Evolutionary conservation across 2,113 vertebrate species (phyloP).

Genomic region (Passer domesticus): DNA sequence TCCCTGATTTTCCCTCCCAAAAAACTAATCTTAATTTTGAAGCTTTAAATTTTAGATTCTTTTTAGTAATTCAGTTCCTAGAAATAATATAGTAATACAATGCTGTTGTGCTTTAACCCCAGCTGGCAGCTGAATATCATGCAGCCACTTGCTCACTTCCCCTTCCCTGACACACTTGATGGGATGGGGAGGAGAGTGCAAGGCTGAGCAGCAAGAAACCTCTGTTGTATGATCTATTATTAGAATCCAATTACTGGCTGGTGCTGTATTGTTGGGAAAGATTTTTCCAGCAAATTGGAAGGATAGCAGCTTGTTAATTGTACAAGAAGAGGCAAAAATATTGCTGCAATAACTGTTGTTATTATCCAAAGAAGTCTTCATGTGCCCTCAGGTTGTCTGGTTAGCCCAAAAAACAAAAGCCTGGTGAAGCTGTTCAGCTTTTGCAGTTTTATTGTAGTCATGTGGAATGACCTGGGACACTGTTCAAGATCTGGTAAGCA

Average conservation of each 20-base stretch:
- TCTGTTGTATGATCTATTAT: slow-evolving; percentile 58
- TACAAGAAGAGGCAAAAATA: background rate
- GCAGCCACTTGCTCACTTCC: background rate
- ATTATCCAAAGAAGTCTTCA: background rate
- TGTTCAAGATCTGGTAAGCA: background rate
- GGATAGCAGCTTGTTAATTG: background rate
- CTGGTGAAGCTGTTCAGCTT: background rate
- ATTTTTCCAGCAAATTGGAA: slow-evolving; percentile 50
- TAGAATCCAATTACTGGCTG: slow-evolving; percentile 63
- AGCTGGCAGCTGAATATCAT: background rate
- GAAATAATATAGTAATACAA: background rate
- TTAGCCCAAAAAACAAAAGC: background rate
- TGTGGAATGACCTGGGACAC: background rate
- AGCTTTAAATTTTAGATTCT: background rate
- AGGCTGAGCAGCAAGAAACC: slow-evolving; percentile 48
- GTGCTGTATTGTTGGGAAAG: background rate
- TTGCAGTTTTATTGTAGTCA: background rate
- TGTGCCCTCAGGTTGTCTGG: background rate
- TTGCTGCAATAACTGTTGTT: background rate
- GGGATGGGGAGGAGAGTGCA: background rate
- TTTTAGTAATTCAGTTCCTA: background rate
- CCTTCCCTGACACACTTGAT: background rate
- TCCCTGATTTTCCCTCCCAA: background rate
- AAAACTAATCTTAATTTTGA: background rate
- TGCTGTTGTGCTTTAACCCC: background rate